These are phyloP conservation scores for Nannoperca australis DNA, from an alignment of 2,797 vertebrate genomes.

Conservation along the genomic window DNA sequence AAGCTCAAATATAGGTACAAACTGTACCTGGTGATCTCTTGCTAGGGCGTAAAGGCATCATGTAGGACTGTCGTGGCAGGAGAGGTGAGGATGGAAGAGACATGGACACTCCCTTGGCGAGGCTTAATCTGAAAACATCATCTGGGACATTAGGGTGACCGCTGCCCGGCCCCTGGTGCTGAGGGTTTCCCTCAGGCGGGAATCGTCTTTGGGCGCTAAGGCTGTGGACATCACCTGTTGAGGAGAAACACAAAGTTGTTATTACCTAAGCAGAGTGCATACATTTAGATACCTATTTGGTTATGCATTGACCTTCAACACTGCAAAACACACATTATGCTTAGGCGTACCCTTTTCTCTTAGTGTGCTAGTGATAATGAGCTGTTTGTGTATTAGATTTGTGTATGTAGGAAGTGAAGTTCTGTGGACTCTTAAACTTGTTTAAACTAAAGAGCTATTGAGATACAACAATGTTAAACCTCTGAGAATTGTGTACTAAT, in stretches of 20 bases:
- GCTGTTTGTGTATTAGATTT: background rate
- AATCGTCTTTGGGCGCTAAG: conserved; percentile 82
- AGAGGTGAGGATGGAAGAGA: conserved; percentile 97
- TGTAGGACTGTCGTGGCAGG: conserved; percentile 92
- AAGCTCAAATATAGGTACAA: background rate
- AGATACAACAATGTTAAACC: conserved; percentile 8
- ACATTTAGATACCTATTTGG: background rate
- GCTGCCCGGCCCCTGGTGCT: conserved; percentile 76
- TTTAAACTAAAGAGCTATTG: background rate
- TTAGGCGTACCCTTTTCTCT: background rate
- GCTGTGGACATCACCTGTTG: conserved; percentile 86
- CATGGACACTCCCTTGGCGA: conserved; percentile 95
- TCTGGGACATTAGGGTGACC: conserved; percentile 79
- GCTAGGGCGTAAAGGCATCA: conserved; percentile 89
- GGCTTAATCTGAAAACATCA: conserved; percentile 87
- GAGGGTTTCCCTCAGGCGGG: conserved; percentile 73
- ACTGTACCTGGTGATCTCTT: conserved; percentile 95
- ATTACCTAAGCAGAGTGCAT: background rate
- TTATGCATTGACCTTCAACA: background rate
- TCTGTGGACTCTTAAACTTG: background rate
- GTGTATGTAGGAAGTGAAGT: conserved; percentile 1
- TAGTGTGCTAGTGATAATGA: background rate
- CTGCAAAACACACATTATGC: background rate
- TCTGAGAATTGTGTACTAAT: background rate
- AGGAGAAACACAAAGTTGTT: conserved; percentile 48